Conservation (phyloP, 2,113 vertebrate species). For the Lichenostomus cassidix region DNA sequence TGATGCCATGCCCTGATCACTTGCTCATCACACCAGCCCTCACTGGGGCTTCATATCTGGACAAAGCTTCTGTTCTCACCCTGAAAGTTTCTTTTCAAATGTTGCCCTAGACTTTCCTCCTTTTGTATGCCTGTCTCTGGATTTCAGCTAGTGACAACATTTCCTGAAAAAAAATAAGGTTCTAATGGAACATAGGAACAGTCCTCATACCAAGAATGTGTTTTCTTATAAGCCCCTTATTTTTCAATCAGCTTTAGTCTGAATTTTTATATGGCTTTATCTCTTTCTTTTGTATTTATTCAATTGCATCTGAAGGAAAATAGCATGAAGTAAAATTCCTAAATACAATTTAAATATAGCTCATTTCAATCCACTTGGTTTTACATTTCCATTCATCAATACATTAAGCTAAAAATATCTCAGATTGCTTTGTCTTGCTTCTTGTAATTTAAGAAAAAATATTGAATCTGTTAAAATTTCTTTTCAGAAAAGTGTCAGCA, state of each 20-base stretch:
- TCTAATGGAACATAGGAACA: neutral
- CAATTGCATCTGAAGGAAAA: constrained; percentile 28
- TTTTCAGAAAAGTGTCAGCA: neutral
- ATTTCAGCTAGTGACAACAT: neutral
- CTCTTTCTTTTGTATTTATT: constrained; percentile 23
- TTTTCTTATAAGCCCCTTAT: constrained; percentile 10
- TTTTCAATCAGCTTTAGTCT: constrained; percentile 23
- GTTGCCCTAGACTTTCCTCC: neutral
- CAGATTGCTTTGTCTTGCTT: neutral
- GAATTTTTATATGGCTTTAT: neutral
- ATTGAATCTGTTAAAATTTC: neutral
- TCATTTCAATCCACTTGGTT: neutral
- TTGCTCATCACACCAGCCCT: neutral
- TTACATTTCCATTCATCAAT: neutral
- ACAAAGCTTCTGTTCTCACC: neutral
- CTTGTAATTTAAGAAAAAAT: neutral
- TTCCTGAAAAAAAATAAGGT: neutral
- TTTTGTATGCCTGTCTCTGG: neutral
- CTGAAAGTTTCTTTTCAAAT: neutral
- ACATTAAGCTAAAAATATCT: neutral
- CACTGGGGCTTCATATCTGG: neutral
- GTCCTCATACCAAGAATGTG: neutral
- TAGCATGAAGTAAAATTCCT: neutral
- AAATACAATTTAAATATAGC: constrained; percentile 23
- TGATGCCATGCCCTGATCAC: neutral